Base-by-base conservation (phyloP, 1,140 invertebrate species). In the Aphidius gifuensis region DNA sequence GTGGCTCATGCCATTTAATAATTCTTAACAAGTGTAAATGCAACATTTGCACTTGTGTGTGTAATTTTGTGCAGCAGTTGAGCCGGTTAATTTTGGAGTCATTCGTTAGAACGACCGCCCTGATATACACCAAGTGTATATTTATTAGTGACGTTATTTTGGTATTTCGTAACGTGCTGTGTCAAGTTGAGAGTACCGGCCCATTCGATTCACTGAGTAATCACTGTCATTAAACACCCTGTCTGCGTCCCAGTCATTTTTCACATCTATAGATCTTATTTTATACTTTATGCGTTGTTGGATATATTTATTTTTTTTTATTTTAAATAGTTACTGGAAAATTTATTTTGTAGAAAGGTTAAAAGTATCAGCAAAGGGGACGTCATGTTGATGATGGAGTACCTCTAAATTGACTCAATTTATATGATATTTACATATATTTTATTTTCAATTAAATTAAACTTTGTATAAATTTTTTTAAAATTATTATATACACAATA, bases 61-160 rank as follows among this genome's bases (percentile, higher is more conserved):
- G 39, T 38, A 49, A 57, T 54, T 58, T 46, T 50, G 49, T 40
- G 48, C 43, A 49, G 62, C 56, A 62, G 62, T 50, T 62, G 66
- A 67, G 59, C 63, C 66, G 66, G 66, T 68, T 68, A 68, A 68
- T 68, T 68, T 64, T 65, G 66, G 64, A 68, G 64, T 56, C 64
- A 64, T 68, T 68, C 61, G 64, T 68, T 40, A 64, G 66, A 61
- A 64, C 59, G 47, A 61, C 44, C 62, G 43, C 45, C 48, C 59
- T 67, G 48, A 66, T 61, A 49, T 54, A 61, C 67, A 66, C 64
- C 64, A 60, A 61, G 60, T 69, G 71, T 77, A 76, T 77, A 78
- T 80, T 79, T 78, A 77, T 79, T 72, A 72, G 76, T 75, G 75
- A 76, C 76, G 77, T 79, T 79, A 80, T 80, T 80, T 80, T 74